phyloP scores from a whole-genome alignment of 2,113 vertebrate species.

The Clinocottus analis region DNA sequence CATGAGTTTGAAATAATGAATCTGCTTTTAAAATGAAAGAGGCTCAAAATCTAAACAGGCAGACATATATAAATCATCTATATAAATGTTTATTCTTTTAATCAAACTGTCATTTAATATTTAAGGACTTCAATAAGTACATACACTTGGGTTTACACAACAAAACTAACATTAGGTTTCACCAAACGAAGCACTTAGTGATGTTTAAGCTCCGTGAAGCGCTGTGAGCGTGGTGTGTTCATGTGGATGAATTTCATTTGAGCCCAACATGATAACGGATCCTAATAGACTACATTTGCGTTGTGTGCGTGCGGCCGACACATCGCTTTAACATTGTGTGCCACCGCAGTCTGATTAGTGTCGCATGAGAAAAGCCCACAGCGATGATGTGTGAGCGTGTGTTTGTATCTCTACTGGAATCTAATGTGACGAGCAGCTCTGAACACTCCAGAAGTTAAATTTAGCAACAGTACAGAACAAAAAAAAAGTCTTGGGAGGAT shows the following conservation, averaged over 20 bases:
- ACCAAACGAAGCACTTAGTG: too few species aligned
- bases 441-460: background rate
- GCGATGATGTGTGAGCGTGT: background rate
- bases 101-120: too few species aligned
- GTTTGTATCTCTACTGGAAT: background rate
- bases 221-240: too few species aligned
- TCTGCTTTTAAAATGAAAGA: too few species aligned
- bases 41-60: too few species aligned
- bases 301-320: background rate
- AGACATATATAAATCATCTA: too few species aligned
- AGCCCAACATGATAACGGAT: background rate
- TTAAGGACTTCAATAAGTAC: too few species aligned
- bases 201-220: too few species aligned
- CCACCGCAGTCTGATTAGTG: background rate
- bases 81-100: too few species aligned
- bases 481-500: conserved; percentile 9
- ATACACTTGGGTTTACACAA: too few species aligned
- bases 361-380: background rate
- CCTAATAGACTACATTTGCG: background rate
- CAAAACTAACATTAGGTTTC: too few species aligned
- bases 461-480: conserved; percentile 1
- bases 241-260: background rate
- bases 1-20: too few species aligned
- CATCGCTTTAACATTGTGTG: background rate
- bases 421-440: background rate